Base-by-base conservation (phyloP, 2,113 vertebrate species). In the Prolemur simus region DNA sequence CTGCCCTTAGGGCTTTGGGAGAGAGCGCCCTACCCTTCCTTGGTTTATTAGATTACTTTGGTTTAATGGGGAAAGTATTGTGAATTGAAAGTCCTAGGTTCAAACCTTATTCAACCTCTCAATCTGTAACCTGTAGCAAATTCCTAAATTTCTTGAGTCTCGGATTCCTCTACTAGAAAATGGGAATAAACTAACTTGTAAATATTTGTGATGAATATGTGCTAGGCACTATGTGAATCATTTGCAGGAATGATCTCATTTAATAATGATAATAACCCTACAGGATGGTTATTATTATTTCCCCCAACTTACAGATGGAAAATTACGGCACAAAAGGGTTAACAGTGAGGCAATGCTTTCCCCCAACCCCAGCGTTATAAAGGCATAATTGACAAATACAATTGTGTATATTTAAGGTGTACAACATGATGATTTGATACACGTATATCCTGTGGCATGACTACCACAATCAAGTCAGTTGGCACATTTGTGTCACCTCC, bases 61-160 rank as follows among this genome's bases (percentile, higher is more conserved):
- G 6, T 69, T 95, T 92, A 13, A 37, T 54, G 8, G 69, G 56
- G 54, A 94, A 95, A 80, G 47, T 66, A 69, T 34, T 27, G 1
- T 69, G 78, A 69, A 39, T 85, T 42, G 29, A 13, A 77, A 95
- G 52, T 56, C 54, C 63, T 58, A 45, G 54, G 58, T 73, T 81
- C 58, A 77, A 71, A 54, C 32, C 25, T 93, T 86, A 25, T 52
- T 88, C n/a, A 49, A 9, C 54, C 47, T 77, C n/a, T 95, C 37
- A 60, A 37, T 12, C 2, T 27, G 21, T 52, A 84, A 94, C 49
- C 18, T 69, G 89, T 3, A 49, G 52, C 56, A 87, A 71, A 95
- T 91, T 80, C 85, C 69, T 80, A n/a, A 64, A 45, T 64, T 68
- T 80, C 52, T 76, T 37, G 27, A 96, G 81, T 76, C 37, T 92